Evolutionary conservation across 2,888 invertebrate species (phyloP), one percentile per base, ranked within the genome.

Genomic region (Dorcus parallelipipedus): DNA sequence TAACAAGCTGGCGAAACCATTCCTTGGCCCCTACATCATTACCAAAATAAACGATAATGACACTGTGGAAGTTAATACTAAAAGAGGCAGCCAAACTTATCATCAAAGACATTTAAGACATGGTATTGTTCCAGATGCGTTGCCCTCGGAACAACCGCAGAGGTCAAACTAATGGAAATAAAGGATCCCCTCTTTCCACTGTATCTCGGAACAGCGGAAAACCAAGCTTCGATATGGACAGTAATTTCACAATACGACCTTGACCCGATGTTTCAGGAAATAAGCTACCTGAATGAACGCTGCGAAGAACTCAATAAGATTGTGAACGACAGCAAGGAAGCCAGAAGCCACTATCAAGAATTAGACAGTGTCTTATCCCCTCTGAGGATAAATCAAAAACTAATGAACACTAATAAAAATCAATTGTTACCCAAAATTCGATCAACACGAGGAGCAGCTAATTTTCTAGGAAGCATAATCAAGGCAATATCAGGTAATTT

Each of bases 101-200:
- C 14, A 52, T 10, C 39, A 17, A 9, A 52, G 42, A 41, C n/a
- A n/a, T n/a, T n/a, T n/a, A n/a, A n/a, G n/a, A n/a, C 52, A 52
- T 20, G 40, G 42, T 23, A 41, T 52, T 52, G 52, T 52, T 52
- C 17, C 52, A 52, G 52, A 52, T 26, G 23, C 49, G 26, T 33
- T 7, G 26, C 6, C 3, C 6, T 33, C 26, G 7, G 26, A 33
- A 7, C 26, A 33, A 7, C 26, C 1, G 26, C 26, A 4, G 43
- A 52, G 1, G 26, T 33, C 26, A 33, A 33, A 42, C 41, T 41
- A 33, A 33, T 33, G n/a, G 38, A n/a, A 4, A 9, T 40, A 4
- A 23, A 51, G 7, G 40, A 26, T 2, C 41, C 51, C 8, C 51
- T 41, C 4, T 20, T 51, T 9, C 51, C 41, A 14, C n/a, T 51